Conservation (phyloP, 2,888 invertebrate genomes). For the Ethmia dodecea region DNA sequence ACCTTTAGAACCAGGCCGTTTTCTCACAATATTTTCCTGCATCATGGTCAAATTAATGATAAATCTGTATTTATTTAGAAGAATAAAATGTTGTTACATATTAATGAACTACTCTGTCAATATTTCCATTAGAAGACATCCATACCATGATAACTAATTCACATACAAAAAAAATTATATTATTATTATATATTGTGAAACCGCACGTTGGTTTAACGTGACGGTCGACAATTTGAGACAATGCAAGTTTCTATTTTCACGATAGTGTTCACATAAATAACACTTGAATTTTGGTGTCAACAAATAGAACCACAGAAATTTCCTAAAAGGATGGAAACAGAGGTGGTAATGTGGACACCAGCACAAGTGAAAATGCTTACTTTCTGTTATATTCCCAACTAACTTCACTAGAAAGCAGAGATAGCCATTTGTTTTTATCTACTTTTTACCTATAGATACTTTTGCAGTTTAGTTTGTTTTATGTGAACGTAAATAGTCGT, state of each 20-base stretch:
- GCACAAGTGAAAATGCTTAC: slow-evolving; percentile 33
- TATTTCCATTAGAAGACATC: background rate
- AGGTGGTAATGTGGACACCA: slow-evolving; percentile 26
- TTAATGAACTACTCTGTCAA: background rate
- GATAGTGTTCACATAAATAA: slow-evolving; percentile 52
- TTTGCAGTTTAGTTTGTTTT: too few relatives aligned
- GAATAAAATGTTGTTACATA: background rate
- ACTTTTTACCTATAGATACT: slow-evolving; percentile 8
- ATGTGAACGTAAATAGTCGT: slow-evolving; percentile 44
- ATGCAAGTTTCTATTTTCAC: slow-evolving; percentile 54
- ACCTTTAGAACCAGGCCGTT: background rate
- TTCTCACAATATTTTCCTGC: background rate
- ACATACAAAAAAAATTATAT: background rate
- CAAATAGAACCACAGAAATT: slow-evolving; percentile 8
- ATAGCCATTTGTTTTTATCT: background rate
- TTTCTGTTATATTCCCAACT: background rate
- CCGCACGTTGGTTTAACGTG: slow-evolving; percentile 39
- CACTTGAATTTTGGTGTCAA: slow-evolving; percentile 38
- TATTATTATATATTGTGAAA: slow-evolving; percentile 16
- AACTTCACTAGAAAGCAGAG: background rate
- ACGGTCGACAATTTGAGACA: slow-evolving; percentile 50
- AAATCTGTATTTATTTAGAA: background rate
- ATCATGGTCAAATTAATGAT: background rate
- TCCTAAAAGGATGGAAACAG: background rate
- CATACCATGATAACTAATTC: background rate